Conservation (phyloP, 2,888 invertebrate species). For the Hylaea fasciaria region DNA sequence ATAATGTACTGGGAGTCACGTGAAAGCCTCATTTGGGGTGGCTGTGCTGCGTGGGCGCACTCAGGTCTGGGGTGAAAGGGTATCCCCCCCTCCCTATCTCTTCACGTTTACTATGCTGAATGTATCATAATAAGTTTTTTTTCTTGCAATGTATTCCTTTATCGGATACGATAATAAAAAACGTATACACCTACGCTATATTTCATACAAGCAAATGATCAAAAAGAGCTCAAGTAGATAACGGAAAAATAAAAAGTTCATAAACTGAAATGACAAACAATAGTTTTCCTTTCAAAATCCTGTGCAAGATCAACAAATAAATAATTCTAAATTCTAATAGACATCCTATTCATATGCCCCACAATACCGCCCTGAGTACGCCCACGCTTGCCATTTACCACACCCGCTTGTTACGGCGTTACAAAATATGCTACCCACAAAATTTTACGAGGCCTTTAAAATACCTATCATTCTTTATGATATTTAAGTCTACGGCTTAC, state of each 20-base stretch:
- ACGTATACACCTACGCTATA: no score
- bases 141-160: no score
- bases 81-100: no score
- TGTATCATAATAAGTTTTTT: no score
- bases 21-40: slow-evolving; percentile 47
- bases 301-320: not conserved
- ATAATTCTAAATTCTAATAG: no score
- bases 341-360: no score
- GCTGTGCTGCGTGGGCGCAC: slow-evolving; percentile 12
- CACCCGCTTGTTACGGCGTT: slow-evolving; percentile 38
- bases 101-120: no score
- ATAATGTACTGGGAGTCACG: slow-evolving; percentile 45
- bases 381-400: slow-evolving; percentile 27
- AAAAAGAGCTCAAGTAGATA: no score
- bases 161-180: no score
- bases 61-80: not conserved
- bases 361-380: slow-evolving; percentile 4
- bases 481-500: slow-evolving; percentile 11
- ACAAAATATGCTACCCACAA: slow-evolving; percentile 30
- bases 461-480: slow-evolving; percentile 25
- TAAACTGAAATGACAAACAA: no score
- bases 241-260: no score
- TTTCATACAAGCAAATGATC: no score
- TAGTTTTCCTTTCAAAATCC: not conserved
- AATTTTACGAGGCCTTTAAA: slow-evolving; percentile 31